These are phyloP conservation scores for Sandelia bainsii DNA, from an alignment of 2,797 vertebrate species.

Conservation along the genomic window DNA sequence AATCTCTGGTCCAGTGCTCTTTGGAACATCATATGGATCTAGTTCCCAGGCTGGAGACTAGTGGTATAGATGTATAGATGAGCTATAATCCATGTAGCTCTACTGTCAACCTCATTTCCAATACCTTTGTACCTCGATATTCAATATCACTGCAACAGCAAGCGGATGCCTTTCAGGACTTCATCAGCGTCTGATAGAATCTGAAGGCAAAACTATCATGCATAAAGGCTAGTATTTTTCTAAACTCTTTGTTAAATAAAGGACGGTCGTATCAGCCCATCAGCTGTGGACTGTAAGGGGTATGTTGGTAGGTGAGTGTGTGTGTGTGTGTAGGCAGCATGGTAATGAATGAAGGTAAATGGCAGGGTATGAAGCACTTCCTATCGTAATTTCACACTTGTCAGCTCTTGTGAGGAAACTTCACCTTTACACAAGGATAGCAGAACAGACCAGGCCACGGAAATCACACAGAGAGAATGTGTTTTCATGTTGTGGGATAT, in stretches of 20 bases:
- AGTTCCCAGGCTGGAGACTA: conserved; percentile 52
- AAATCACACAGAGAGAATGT: conserved; percentile 64
- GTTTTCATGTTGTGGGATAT: conserved; percentile 63
- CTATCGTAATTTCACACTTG: conserved; percentile 87
- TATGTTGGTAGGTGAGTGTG: conserved; percentile 27
- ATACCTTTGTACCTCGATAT: conserved; percentile 57
- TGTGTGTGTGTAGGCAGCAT: conserved; percentile 14
- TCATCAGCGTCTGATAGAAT: conserved; percentile 43
- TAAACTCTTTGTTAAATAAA: conserved; percentile 60
- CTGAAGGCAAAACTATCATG: conserved; percentile 61
- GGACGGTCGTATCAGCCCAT: conserved; percentile 72
- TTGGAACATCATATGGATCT: conserved; percentile 75
- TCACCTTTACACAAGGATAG: conserved; percentile 84
- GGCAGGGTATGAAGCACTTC: conserved; percentile 81
- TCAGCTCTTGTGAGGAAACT: conserved; percentile 84
- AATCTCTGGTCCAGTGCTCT: conserved; percentile 47
- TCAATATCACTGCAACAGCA: conserved; percentile 70
- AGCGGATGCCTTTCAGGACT: conserved; percentile 60
- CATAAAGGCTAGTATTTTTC: conserved; percentile 61
- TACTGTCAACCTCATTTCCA: conserved; percentile 51
- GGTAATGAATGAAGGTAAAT: conserved; percentile 84
- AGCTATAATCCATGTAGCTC: conserved; percentile 72
- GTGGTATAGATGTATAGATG: conserved; percentile 70
- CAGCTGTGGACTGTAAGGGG: conserved; percentile 59
- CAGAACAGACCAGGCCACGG: conserved; percentile 60